These are phyloP conservation scores for Styela clava DNA, from an alignment of 23 tunicate genomes.

Conservation along the genomic window DNA sequence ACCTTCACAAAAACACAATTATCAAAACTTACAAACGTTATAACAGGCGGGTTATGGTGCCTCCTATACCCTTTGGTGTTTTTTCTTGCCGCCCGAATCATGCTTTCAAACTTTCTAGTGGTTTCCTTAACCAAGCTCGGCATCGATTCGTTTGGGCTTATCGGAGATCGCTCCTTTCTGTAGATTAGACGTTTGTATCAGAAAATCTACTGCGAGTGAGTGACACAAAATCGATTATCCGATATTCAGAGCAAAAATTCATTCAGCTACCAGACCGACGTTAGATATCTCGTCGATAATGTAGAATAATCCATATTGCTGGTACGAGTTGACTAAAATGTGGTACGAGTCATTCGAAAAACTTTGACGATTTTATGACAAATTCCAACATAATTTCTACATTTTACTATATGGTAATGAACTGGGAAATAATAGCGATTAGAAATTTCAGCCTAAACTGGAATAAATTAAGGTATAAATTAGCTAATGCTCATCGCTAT, in stretches of 20 bases:
- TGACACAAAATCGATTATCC: background rate
- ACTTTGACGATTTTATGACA: background rate
- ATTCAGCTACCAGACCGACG: background rate
- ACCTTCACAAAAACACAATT: background rate
- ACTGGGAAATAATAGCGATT: no score
- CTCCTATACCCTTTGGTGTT: conserved; percentile 21
- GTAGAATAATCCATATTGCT: background rate
- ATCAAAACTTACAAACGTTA: conserved; percentile 33
- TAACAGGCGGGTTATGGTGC: conserved; percentile 31
- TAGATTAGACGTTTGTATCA: background rate
- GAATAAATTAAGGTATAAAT: no score
- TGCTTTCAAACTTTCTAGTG: conserved; percentile 32
- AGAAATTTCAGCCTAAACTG: no score
- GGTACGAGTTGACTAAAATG: background rate
- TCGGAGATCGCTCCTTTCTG: background rate
- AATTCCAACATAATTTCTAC: background rate
- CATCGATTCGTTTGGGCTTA: conserved; percentile 20
- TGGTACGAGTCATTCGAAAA: background rate
- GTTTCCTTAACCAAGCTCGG: conserved; percentile 38
- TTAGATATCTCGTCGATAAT: background rate
- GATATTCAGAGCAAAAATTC: background rate
- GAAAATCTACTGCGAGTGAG: background rate
- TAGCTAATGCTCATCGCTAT: no score
- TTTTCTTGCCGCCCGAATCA: conserved; percentile 31
- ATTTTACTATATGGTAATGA: no score